phyloP scores from a whole-genome alignment of 2,797 vertebrate species.

The Serranus cabrilla region DNA sequence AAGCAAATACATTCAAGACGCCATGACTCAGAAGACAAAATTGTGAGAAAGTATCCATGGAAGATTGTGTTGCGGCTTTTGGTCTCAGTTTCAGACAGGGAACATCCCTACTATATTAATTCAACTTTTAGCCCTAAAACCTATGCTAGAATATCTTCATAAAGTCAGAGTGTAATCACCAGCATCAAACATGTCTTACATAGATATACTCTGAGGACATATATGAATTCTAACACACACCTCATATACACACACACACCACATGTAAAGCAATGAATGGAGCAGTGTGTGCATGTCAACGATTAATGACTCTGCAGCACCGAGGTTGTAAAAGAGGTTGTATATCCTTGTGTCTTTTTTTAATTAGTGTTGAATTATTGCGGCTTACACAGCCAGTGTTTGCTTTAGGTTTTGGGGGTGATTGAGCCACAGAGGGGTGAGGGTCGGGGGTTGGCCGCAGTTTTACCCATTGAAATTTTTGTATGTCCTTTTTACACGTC shows the following conservation, averaged over 20 bases:
- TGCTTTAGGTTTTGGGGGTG: constrained; percentile 60
- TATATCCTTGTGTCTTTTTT: constrained; percentile 77
- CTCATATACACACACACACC: background rate
- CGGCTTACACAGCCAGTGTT: constrained; percentile 71
- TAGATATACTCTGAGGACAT: too few species aligned
- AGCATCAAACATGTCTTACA: too few species aligned
- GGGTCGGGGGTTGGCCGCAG: constrained; percentile 44
- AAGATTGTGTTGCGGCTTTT: too few species aligned
- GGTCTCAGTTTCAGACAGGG: too few species aligned
- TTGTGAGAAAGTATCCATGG: too few species aligned
- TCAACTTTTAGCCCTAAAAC: too few species aligned
- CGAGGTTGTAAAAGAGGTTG: constrained; percentile 48
- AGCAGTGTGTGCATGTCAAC: constrained; percentile 35
- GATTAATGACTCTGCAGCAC: constrained; percentile 70
- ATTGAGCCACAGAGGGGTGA: constrained; percentile 53
- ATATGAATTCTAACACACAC: too few species aligned
- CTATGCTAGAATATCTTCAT: too few species aligned
- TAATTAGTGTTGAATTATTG: constrained; percentile 84
- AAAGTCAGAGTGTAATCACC: too few species aligned
- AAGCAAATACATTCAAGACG: too few species aligned
- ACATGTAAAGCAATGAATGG: constrained; percentile 33
- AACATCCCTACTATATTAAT: too few species aligned
- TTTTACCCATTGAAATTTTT: constrained; percentile 41
- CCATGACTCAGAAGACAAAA: too few species aligned
- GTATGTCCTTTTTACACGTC: constrained; percentile 15